Base-by-base conservation (phyloP, 2,113 vertebrate genomes). In the Apistogramma diplotaenia region DNA sequence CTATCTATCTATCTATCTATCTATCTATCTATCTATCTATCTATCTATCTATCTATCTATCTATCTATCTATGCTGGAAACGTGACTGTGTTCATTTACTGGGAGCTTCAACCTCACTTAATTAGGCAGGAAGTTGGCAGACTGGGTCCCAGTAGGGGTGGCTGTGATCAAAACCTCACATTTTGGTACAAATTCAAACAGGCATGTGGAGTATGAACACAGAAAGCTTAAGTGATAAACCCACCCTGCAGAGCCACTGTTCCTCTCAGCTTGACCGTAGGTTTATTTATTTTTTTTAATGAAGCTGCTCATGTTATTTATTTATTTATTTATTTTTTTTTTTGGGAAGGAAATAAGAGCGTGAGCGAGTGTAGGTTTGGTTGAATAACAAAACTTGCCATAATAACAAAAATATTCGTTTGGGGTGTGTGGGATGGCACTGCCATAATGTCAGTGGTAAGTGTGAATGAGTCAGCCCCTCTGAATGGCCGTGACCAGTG, bases 391-490 rank as follows among this genome's bases (percentile, higher is more conserved):
- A n/a, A n/a, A n/a, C 8, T 18, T 31, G 57, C 56, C 27, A 29
- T 3, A 55, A 51, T 33, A 57, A 23, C 35, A 19, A 11, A 54
- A 75, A 76, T 35, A 62, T 56, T 40, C 1, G 13, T 54, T 57
- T 70, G 62, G 19, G 84, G 35, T 65, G n/a, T 57, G 71, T 40
- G 29, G 21, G 37, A 71, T 79, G 71, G 61, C 29, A 21, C 40
- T 53, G 35, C n/a, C 35, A 67, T 58, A 54, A 49, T 56, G 49
- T 62, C 49, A 29, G 55, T 57, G 29, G 23, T 33, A 76, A 83
- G 85, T 89, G 77, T 79, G 85, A 77, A 71, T 76, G 76, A 82
- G 59, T 85, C 65, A 55, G 67, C 77, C 25, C 19, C 59, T 54
- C 31, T 79, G 60, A 75, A 75, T 35, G 23, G 23, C 12, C 19